A percentile compares a stretch with the other conserved stretches of the same genome.
Evolutionary conservation across 1,140 invertebrate genomes (phyloP).

Genomic region (Leptonema lineaticorne): DNA sequence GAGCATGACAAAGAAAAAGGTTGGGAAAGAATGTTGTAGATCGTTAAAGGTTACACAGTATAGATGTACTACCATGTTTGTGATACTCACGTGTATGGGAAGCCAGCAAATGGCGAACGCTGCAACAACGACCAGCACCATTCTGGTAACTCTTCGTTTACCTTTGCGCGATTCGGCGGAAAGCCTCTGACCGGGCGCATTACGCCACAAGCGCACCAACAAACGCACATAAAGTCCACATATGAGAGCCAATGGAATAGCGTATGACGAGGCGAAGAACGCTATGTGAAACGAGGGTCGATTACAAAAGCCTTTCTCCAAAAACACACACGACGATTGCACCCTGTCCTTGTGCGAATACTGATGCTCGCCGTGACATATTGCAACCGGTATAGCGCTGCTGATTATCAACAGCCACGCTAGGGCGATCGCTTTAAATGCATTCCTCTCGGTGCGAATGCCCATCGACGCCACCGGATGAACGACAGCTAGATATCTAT

Average conservation of each 20-base stretch:
- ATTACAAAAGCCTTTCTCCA: slow-evolving; percentile 67
- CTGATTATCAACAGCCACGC: slow-evolving; percentile 82
- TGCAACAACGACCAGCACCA: slow-evolving; percentile 91
- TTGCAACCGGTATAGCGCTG: slow-evolving; percentile 72
- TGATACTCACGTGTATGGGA: slow-evolving; percentile 79
- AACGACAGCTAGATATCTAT: slow-evolving; percentile 92
- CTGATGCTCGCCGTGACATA: slow-evolving; percentile 74
- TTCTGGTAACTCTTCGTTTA: slow-evolving; percentile 86
- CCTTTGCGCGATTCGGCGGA: slow-evolving; percentile 70
- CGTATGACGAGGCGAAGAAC: slow-evolving; percentile 82
- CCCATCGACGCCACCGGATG: slow-evolving; percentile 90
- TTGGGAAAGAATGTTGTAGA: no score
- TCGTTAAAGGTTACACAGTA: no score
- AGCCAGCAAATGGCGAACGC: slow-evolving; percentile 96
- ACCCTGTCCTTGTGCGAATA: slow-evolving; percentile 61
- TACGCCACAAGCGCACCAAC: slow-evolving; percentile 84
- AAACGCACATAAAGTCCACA: slow-evolving; percentile 89
- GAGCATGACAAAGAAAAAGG: no score
- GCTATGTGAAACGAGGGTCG: slow-evolving; percentile 69
- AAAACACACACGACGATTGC: slow-evolving; percentile 66
- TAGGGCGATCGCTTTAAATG: slow-evolving; percentile 70
- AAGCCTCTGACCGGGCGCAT: slow-evolving; percentile 69
- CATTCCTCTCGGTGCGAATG: slow-evolving; percentile 82
- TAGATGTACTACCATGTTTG: no score
- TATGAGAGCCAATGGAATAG: slow-evolving; percentile 80